Conservation (phyloP, 2,888 invertebrate genomes). For the Eurytoma californica region DNA sequence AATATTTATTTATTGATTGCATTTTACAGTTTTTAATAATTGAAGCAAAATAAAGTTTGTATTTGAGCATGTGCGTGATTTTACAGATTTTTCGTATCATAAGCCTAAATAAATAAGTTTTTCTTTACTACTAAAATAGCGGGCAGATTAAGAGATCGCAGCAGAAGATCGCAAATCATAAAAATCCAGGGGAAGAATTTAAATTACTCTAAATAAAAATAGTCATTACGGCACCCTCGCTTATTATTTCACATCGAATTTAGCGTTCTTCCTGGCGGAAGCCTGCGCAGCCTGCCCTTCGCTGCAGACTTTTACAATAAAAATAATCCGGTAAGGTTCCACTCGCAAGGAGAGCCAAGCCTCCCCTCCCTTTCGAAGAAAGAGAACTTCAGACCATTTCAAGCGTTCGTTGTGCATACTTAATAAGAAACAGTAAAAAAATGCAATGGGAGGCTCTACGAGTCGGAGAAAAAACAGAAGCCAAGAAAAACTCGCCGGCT, state of each 20-base stretch:
- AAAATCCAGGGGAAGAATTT: too few species aligned
- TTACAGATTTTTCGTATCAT: too few species aligned
- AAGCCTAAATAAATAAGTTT: too few species aligned
- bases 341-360: slow-evolving; percentile 23
- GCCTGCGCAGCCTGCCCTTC: neutral
- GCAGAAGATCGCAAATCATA: too few species aligned
- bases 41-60: too few species aligned
- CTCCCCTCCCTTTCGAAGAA: neutral
- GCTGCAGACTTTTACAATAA: slow-evolving; percentile 9
- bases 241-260: slow-evolving; percentile 2
- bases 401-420: slow-evolving; percentile 31
- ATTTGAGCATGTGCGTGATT: too few species aligned
- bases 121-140: too few species aligned
- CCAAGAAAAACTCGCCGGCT: slow-evolving; percentile 13
- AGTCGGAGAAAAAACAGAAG: slow-evolving; percentile 20
- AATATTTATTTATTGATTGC: too few species aligned
- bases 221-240: too few species aligned
- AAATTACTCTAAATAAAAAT: too few species aligned
- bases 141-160: too few species aligned
- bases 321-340: slow-evolving; percentile 29
- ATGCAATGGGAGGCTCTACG: neutral
- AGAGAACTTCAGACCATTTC: slow-evolving; percentile 14
- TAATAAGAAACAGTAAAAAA: slow-evolving; percentile 40
- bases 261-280: neutral
- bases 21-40: too few species aligned